phyloP scores from a whole-genome alignment of 2,888 invertebrate species.

The Philereme vetulata region DNA sequence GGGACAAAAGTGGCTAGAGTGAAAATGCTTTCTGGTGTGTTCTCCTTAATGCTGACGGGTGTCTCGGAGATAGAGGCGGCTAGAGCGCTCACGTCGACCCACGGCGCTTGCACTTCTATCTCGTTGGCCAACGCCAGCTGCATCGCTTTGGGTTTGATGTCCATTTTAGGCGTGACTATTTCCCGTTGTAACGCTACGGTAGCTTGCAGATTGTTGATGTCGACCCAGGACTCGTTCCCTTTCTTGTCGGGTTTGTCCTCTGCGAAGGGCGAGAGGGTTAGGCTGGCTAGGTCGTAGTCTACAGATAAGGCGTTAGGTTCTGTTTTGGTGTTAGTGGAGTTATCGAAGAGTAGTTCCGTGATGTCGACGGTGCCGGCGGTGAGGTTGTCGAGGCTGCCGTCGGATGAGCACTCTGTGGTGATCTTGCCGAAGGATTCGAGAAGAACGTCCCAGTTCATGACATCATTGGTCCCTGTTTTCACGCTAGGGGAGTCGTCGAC shows the following conservation, averaged over 20 bases:
- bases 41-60: conserved; percentile 85
- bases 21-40: conserved; percentile 80
- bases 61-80: conserved; percentile 86
- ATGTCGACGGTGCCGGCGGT: conserved; percentile 67
- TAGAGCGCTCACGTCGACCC: conserved; percentile 89
- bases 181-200: conserved; percentile 42
- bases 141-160: conserved; percentile 81
- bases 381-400: conserved; percentile 69
- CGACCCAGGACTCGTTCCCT: conserved; percentile 55
- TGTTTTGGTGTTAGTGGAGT: conserved; percentile 59
- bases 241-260: conserved; percentile 58
- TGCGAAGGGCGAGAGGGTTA: conserved; percentile 59
- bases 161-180: conserved; percentile 49
- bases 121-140: conserved; percentile 90
- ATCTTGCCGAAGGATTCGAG: conserved; percentile 76
- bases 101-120: conserved; percentile 89
- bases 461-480: conserved; percentile 47
- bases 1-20: conserved; percentile 84
- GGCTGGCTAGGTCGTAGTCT: conserved; percentile 68
- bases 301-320: conserved; percentile 50
- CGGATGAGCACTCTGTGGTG: conserved; percentile 74
- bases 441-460: conserved; percentile 76
- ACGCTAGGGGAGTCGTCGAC: conserved; percentile 38
- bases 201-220: conserved; percentile 57
- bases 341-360: conserved; percentile 71